Base-by-base conservation (phyloP, 2,888 invertebrate genomes). In the Drosophila koepferae region DNA sequence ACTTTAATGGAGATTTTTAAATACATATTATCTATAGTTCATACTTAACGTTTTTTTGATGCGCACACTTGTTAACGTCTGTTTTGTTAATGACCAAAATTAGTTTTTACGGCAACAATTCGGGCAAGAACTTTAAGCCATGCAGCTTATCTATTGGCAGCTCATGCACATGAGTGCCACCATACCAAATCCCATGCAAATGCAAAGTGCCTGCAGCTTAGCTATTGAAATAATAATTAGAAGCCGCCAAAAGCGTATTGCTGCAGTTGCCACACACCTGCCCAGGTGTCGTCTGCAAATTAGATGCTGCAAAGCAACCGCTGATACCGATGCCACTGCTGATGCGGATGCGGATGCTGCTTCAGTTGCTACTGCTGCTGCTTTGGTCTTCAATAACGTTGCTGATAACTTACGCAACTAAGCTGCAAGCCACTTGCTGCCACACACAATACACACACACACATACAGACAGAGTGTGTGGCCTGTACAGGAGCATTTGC, bases 371-470 rank as follows among this genome's bases (percentile, higher is more conserved):
- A 12, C 18, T 51, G 34, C 2, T 16, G 59, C 46, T 63, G 72
- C 64, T 68, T 67, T 44, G 64, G 48, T 43, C 58, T 62, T 63
- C 66, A 48, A 61, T 71, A 18, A 56, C 67, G 65, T 38, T 74
- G 74, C 77, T 86, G 79, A 84, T 86, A 84, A 81, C 85, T 86
- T 86, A 86, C 85, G 89, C 80, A 86, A 86, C 87, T 89, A 89
- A 86, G 87, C 85, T 85, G 77, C 40, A 31, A 74, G 56, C 65
- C 64, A 54, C 54, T 70, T 20, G 51, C 18, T 59, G 65, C 28
- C 40, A 10, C 34, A 56, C 40, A 38, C 53, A 23, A 23, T 4
- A 23, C 23, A 40, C 55, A 40, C 28, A 31, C 14, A 43, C 20
- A 44, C 4, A 31, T 5, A 18, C 9, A 10, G 7, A 9, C 3